Evolutionary conservation across 2,888 invertebrate genomes (phyloP), one percentile per base, ranked within the genome.

Genomic region (Argyra leucocephala): DNA sequence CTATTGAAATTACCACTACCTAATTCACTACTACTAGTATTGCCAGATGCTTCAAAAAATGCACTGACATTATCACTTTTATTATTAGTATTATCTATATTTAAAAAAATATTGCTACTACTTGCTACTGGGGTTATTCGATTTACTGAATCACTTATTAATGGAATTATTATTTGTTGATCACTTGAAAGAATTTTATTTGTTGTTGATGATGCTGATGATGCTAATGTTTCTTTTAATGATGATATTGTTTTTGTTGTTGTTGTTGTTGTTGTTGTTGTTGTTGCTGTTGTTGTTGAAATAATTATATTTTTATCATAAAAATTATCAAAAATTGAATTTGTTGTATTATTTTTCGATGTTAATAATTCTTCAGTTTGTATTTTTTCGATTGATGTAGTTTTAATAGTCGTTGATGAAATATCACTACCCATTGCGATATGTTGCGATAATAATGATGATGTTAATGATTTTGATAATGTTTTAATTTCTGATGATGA

Each of bases 361-460:
- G 66, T 66, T 61, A 66, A 57, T 63, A 69, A 66, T 68, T 68
- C 68, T 61, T 67, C 68, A 61, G 69, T 66, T 66, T 66, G 64
- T 58, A 63, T 66, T 62, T 63, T 63, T 61, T 23, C 23, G 48
- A 62, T 36, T 65, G 60, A 24, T 60, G 37, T 22, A 59, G 65
- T 22, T 62, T 61, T 21, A n/a, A 22, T 18, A 61, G 68, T 63
- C 7, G 37, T 62, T 60, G 60, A 60, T 24, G 67, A 64, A 3
- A 57, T 66, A 65, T 67, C 67, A 2, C 64, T 65, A 10, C 37
- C 61, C 18, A 73, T 73, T 66, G 73, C 76, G 18, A 77, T 69
- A 64, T 78, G 78, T 66, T 74, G 69, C 18, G 74, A 68, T 15
- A 48, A 48, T 48, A n/a, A 48, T 48, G 48, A 48, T 48, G 48